These are phyloP conservation scores for Ditula angustiorana DNA, from an alignment of 2,888 invertebrate species.

Conservation along the genomic window DNA sequence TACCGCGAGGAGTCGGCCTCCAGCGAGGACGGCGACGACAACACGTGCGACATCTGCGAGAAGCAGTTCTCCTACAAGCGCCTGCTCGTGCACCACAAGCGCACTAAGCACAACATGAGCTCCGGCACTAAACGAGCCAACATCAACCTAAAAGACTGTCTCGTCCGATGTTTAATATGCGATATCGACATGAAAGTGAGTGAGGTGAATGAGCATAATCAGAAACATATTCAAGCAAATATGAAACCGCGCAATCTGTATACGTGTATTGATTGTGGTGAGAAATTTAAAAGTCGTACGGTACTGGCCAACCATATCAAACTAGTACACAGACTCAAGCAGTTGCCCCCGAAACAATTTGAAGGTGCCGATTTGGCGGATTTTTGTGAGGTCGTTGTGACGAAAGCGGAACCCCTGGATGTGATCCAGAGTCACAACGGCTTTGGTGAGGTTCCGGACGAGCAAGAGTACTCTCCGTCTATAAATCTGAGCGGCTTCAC, in stretches of 20 bases:
- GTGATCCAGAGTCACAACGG: constrained; percentile 80
- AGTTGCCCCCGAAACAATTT: constrained; percentile 54
- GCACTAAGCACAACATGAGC: constrained; percentile 76
- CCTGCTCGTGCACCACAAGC: constrained; percentile 72
- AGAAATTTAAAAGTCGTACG: constrained; percentile 74
- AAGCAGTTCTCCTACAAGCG: constrained; percentile 79
- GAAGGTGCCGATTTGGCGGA: constrained; percentile 70
- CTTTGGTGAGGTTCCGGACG: constrained; percentile 71
- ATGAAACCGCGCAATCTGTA: constrained; percentile 78
- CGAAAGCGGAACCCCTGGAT: constrained; percentile 83
- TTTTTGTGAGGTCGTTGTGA: constrained; percentile 86
- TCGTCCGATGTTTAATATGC: constrained; percentile 76
- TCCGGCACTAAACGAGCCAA: constrained; percentile 75
- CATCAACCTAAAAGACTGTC: constrained; percentile 74
- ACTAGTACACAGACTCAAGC: constrained; percentile 67
- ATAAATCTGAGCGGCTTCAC: constrained; percentile 72
- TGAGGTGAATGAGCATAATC: constrained; percentile 75
- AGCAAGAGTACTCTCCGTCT: constrained; percentile 46
- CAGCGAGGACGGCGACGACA: constrained; percentile 74
- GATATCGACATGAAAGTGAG: constrained; percentile 78
- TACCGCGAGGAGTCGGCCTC: constrained; percentile 65
- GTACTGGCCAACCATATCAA: constrained; percentile 75
- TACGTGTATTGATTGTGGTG: constrained; percentile 74
- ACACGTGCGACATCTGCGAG: constrained; percentile 80
- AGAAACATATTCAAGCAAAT: constrained; percentile 70